Conservation (phyloP, 2,797 vertebrate genomes). For the Tragopan temminckii region DNA sequence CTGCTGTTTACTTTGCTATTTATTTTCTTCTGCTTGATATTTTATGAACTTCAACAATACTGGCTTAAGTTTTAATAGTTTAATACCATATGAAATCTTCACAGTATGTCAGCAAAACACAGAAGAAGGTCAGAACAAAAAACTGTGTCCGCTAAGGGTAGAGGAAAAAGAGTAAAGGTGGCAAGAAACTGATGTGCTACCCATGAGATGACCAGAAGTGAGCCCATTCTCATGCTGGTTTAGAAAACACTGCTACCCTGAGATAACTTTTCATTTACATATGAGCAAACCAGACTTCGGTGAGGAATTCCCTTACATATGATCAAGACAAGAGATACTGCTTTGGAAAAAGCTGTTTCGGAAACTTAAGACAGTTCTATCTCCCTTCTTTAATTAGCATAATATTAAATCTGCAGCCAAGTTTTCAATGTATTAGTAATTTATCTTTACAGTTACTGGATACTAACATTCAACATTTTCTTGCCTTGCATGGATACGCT, state of each 20-base stretch:
- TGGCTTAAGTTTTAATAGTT: neutral
- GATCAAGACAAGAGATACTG: neutral
- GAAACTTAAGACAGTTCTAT: neutral
- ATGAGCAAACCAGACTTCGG: neutral
- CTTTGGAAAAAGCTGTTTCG: neutral
- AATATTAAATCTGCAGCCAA: neutral
- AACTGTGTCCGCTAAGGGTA: neutral
- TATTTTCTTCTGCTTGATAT: neutral
- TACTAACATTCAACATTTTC: neutral
- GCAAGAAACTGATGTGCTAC: neutral
- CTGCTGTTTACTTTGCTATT: neutral
- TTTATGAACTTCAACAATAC: neutral
- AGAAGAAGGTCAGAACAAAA: neutral
- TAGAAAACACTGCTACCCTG: neutral
- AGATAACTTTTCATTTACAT: neutral
- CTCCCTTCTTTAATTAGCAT: neutral
- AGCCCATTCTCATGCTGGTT: neutral
- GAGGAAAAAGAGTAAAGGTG: neutral
- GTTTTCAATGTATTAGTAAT: neutral
- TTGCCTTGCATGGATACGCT: neutral
- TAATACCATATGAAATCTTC: neutral
- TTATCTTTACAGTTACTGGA: neutral
- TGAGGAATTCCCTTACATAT: neutral
- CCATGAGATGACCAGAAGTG: neutral
- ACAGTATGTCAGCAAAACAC: neutral